These are phyloP conservation scores for Oryctes rhinoceros DNA, from an alignment of 1,140 invertebrate genomes.

Conservation along the genomic window DNA sequence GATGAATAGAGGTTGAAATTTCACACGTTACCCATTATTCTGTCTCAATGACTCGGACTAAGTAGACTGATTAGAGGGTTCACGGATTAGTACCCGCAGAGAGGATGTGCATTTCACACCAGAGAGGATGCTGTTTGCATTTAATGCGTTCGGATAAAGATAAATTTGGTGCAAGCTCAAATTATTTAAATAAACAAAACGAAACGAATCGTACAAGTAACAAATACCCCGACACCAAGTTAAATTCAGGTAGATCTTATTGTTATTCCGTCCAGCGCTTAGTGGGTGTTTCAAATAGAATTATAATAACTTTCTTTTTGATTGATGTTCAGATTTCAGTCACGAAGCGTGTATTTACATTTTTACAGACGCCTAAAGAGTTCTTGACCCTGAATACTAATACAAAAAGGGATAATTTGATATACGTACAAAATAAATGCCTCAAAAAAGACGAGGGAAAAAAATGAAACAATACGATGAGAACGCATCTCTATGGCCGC, in stretches of 20 bases:
- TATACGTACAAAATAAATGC: neutral
- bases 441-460: too few species aligned
- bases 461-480: neutral
- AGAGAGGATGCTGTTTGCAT: neutral
- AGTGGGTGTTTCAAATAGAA: slow-evolving; percentile 14
- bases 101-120: slow-evolving; percentile 2
- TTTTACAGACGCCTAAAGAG: neutral
- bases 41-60: neutral
- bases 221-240: neutral
- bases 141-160: neutral
- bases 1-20: slow-evolving; percentile 4
- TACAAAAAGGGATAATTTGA: slow-evolving; percentile 4
- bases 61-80: slow-evolving; percentile 14
- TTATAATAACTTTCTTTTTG: slow-evolving; percentile 16
- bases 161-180: neutral
- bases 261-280: neutral
- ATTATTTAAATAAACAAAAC: slow-evolving; percentile 1
- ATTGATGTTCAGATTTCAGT: slow-evolving; percentile 9
- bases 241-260: slow-evolving; percentile 15
- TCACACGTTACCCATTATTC: slow-evolving; percentile 9
- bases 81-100: neutral
- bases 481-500: neutral
- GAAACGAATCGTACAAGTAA: neutral
- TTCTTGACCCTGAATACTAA: neutral
- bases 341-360: neutral